Base-by-base conservation (phyloP, 2,113 vertebrate genomes). In the Catharus minimus region DNA sequence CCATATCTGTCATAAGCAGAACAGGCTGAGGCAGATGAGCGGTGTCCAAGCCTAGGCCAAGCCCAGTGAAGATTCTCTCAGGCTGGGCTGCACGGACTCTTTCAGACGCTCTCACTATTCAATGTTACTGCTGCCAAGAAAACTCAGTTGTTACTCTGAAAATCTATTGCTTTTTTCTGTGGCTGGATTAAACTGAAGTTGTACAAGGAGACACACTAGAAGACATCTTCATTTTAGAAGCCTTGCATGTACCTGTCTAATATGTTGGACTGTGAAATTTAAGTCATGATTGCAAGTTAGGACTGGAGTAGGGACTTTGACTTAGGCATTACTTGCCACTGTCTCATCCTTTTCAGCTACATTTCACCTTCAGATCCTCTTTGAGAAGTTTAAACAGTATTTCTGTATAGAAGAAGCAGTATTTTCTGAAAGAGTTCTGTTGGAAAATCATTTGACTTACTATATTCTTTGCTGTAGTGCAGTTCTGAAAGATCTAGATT, bases 1-100 rank as follows among this genome's bases (percentile, higher is more conserved):
- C 9, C 22, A 10, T 23, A 23, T 3, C 10, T 74, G 3, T 10
- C 0, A 0, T 7, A 33, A 16, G 15, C 1, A 1, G 58, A 32
- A 65, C 6, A 57, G 36, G 30, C 36, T 10, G 26, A 60, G 49
- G 13, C n/a, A 82, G 11, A 36, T 14, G 8, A 46, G 19, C 24
- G 24, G 22, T 12, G 28, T 22, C 12, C 27, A 26, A 13, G 15
- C 13, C 28, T 18, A 9, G 28, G 4, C 9, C 26, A 53, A 46
- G 24, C 7, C 36, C 30, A 65, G 23, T 3, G 6, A 27, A 61
- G 55, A 19, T 68, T 17, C 20, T 61, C 13, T 41, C 24, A 43
- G 33, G 7, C 6, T 69, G 67, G 13, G 22, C 58, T 65, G 17
- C 27, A 15, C 1, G 1, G 44, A 32, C 17, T 72, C 7, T 57